phyloP scores from a whole-genome alignment of 2,797 vertebrate genomes.

The Muraenolepis orangiensis region DNA sequence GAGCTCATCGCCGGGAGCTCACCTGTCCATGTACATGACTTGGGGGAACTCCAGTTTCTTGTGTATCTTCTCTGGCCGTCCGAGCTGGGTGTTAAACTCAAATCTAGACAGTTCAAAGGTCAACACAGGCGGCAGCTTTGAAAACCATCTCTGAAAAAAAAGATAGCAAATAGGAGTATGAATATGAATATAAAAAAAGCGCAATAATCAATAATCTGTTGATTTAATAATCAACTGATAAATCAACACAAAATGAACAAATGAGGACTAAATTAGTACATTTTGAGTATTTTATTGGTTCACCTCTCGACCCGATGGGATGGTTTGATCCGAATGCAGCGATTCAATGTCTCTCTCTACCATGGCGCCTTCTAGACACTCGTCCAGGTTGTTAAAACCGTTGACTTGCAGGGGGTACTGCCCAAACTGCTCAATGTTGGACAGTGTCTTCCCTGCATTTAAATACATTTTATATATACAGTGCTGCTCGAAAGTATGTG shows the following conservation, averaged over 20 bases:
- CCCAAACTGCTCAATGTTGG: conserved; percentile 93
- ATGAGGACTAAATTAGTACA: background rate
- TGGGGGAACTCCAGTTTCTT: conserved; percentile 94
- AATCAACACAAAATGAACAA: background rate
- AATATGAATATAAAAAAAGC: background rate
- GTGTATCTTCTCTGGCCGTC: conserved; percentile 97
- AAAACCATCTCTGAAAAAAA: conserved; percentile 89
- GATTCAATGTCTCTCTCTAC: conserved; percentile 88
- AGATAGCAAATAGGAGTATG: conserved; percentile 22
- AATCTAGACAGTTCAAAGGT: conserved; percentile 97
- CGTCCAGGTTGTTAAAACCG: conserved; percentile 88
- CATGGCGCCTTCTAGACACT: conserved; percentile 96
- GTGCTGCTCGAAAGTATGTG: no score
- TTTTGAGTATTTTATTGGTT: conserved; percentile 21
- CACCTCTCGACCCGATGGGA: conserved; percentile 86
- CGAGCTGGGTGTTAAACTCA: conserved; percentile 95
- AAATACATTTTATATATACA: background rate
- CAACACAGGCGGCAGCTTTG: conserved; percentile 90
- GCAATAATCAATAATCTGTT: no score
- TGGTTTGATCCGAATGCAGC: conserved; percentile 70
- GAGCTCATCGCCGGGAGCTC: conserved; percentile 49
- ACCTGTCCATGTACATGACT: conserved; percentile 97
- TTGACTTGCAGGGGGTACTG: conserved; percentile 99
- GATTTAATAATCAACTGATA: background rate
- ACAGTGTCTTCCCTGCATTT: conserved; percentile 80